Percentiles rank a stretch among this genome's conserved stretches.
These are phyloP conservation scores for Ormyrus labotus DNA, from an alignment of 2,888 invertebrate species.

Conservation along the genomic window DNA sequence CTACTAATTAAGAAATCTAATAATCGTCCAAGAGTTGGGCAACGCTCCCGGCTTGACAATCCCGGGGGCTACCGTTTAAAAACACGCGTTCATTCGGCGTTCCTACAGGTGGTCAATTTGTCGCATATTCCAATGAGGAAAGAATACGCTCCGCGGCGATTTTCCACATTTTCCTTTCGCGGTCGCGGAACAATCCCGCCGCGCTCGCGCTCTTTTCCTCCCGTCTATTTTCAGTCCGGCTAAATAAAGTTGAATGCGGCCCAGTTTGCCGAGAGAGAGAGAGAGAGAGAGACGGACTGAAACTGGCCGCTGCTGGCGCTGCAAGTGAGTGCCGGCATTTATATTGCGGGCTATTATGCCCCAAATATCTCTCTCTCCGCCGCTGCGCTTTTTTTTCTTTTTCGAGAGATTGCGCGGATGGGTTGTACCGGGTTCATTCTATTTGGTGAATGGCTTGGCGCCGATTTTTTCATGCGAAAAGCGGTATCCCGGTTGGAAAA, in stretches of 20 bases:
- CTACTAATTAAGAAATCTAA: conserved; percentile 22
- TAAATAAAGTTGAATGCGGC: conserved; percentile 73
- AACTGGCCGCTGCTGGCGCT: conserved; percentile 61
- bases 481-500: not conserved
- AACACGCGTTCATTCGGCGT: conserved; percentile 17
- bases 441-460: not conserved
- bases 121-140: conserved; percentile 30
- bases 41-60: not conserved
- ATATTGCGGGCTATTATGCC: conserved; percentile 63
- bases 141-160: conserved; percentile 23
- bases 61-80: not conserved
- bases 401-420: not conserved
- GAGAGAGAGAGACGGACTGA: conserved; percentile 37
- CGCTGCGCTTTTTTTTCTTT: conserved; percentile 56
- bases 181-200: conserved; percentile 27
- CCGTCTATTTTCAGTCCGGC: conserved; percentile 68
- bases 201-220: conserved; percentile 41
- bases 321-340: conserved; percentile 57
- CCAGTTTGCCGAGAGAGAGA: conserved; percentile 63
- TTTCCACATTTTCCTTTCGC: conserved; percentile 38
- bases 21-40: conserved; percentile 16
- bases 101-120: conserved; percentile 48
- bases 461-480: not conserved
- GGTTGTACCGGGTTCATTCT: too few relatives aligned
- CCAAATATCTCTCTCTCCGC: conserved; percentile 65